Evolutionary conservation across 2,888 invertebrate species (phyloP), one percentile per base, ranked within the genome.

Genomic region (Tachina lurida): DNA sequence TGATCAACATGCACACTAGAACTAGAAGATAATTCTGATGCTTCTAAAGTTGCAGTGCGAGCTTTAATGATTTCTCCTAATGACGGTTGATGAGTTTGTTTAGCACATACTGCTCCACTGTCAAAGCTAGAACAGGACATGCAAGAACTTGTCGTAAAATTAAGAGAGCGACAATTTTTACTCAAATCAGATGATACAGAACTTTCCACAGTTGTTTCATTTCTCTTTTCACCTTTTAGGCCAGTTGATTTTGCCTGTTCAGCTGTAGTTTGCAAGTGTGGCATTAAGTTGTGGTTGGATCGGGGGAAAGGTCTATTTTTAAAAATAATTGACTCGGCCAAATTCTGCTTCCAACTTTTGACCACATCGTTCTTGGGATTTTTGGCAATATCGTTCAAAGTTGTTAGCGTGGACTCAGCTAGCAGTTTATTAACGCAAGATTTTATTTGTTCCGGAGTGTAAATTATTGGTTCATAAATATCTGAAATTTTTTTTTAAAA

Each of bases 381-480:
- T 60, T 88, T 87, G 22, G 89, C 10, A 2, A 91, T 88, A 17
- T 89, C 88, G 62, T 90, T 90, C 13, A 90, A 87, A 79, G 90
- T 88, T 9, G 58, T 58, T 2, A 91, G 58, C 5, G 90, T 45
- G 0, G 90, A 89, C 65, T 88, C 86, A 0, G 89, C 62, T 78
- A 91, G 87, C 0, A 90, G 88, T 43, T 89, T 89, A 22, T 87
- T 87, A 41, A 87, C 71, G 19, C 77, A 75, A 77, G 91, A 91
- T 31, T 86, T 87, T 4, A 80, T 80, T 5, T 70, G 63, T 15
- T 91, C 88, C 52, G 89, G 89, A 1, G 93, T 1, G 4, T 7
- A 91, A 8, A 95, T 92, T 5, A 97, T 91, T 0, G 97, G 97
- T 84, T 97, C 97, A 71, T 96, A 93, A 77, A 96, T 94, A 93